phyloP scores from a whole-genome alignment of 2,888 invertebrate genomes.

The Harmothoe impar region DNA sequence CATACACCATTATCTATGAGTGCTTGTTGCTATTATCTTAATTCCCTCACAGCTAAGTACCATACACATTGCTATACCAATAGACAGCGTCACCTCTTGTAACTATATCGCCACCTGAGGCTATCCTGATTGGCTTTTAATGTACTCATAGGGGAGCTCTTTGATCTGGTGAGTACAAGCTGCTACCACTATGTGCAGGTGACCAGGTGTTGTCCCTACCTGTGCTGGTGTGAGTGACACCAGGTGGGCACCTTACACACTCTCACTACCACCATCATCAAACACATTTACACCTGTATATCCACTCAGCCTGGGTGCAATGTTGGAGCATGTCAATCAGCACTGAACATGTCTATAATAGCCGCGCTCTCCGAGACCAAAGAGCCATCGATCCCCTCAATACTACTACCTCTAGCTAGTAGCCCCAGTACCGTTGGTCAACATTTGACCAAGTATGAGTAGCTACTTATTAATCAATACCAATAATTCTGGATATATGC shows the following conservation, averaged over 20 bases:
- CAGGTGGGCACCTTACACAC: constrained; percentile 32
- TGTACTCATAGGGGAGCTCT: constrained; percentile 17
- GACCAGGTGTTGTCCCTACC: not conserved
- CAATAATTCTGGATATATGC: no score
- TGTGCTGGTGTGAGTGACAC: not conserved
- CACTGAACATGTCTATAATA: not conserved
- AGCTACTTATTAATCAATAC: no score
- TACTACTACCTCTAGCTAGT: no score
- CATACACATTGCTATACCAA: constrained; percentile 30
- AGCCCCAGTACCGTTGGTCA: no score
- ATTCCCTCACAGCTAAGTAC: constrained; percentile 12
- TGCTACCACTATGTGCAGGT: constrained; percentile 11
- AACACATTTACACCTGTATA: constrained; percentile 41
- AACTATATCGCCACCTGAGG: constrained; percentile 37
- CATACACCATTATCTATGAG: constrained; percentile 21
- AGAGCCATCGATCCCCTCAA: not conserved
- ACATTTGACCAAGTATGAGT: no score
- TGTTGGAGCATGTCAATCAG: constrained; percentile 37
- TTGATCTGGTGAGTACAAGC: constrained; percentile 55
- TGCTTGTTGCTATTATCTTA: constrained; percentile 36
- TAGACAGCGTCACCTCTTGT: constrained; percentile 17
- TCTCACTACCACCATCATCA: constrained; percentile 30
- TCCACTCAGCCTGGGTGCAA: not conserved
- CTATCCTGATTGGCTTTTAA: constrained; percentile 55
- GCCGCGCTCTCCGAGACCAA: not conserved